A percentile compares a stretch with the other conserved stretches of the same genome.
These are phyloP conservation scores for Hirundo rustica DNA, from an alignment of 2,797 vertebrate species.

Conservation along the genomic window DNA sequence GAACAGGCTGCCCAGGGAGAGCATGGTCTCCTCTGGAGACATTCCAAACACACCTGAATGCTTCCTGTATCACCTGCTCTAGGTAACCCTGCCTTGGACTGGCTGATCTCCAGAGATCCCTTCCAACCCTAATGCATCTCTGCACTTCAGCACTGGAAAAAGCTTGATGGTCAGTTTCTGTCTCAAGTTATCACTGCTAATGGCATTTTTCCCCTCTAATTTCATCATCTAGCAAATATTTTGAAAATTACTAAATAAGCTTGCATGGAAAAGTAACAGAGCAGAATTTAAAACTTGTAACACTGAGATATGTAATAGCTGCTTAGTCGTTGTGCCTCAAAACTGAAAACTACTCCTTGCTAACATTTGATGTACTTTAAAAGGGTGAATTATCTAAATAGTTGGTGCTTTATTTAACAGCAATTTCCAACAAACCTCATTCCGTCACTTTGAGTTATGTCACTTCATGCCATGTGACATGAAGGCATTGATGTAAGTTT, in stretches of 20 bases:
- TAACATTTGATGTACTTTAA: background rate
- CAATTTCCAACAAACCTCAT: slow-evolving; percentile 29
- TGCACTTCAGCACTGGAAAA: background rate
- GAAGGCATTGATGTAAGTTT: slow-evolving; percentile 15
- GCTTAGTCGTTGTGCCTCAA: background rate
- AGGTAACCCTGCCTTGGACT: background rate
- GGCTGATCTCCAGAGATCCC: background rate
- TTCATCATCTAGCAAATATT: background rate
- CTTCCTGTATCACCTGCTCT: background rate
- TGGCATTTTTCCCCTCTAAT: background rate
- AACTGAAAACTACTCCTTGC: background rate
- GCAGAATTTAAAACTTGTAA: background rate
- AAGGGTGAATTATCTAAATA: slow-evolving; percentile 15
- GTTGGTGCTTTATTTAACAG: slow-evolving; percentile 19
- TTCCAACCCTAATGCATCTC: background rate
- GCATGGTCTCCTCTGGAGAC: background rate
- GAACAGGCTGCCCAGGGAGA: background rate
- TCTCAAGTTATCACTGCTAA: background rate
- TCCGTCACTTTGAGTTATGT: slow-evolving; percentile 25
- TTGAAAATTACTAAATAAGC: background rate
- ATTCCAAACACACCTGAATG: background rate
- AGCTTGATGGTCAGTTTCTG: background rate
- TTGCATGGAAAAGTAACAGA: background rate
- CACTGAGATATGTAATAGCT: background rate
- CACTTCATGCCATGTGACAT: background rate